A percentile compares a stretch with the other conserved stretches of the same genome.
Conservation (phyloP, 2,797 vertebrate species). For the Tapirus indicus region DNA sequence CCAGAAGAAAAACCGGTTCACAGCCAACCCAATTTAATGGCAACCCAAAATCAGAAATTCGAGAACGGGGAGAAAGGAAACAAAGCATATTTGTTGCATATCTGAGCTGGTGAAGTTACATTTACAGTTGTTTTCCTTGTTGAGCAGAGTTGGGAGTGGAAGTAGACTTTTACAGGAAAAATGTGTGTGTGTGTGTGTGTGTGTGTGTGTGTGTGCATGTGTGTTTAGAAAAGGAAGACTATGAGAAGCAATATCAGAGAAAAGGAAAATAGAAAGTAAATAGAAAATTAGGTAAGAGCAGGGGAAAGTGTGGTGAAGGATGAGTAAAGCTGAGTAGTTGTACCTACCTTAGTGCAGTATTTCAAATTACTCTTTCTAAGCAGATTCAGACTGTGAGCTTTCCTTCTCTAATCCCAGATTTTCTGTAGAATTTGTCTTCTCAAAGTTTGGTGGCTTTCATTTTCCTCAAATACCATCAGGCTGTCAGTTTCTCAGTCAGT, state of each 20-base stretch:
- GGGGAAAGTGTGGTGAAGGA: background rate
- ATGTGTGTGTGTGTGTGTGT: background rate
- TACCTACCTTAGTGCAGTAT: background rate
- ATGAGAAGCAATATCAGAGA: background rate
- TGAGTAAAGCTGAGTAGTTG: background rate
- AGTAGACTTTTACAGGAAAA: background rate
- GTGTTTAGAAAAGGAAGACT: background rate
- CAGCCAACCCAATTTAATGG: background rate
- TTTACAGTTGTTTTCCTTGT: background rate
- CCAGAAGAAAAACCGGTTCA: background rate
- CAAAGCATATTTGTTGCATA: background rate
- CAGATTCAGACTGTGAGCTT: constrained; percentile 42
- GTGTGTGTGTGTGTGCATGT: background rate
- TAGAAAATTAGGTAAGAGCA: background rate
- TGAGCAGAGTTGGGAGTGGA: background rate
- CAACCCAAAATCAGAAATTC: background rate
- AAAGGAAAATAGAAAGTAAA: background rate
- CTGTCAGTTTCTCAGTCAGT: background rate
- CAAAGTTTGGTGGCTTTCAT: background rate
- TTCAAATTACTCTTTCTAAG: constrained; percentile 20
- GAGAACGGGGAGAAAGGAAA: background rate
- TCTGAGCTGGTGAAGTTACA: background rate
- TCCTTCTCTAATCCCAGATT: background rate
- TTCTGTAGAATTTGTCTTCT: constrained; percentile 39
- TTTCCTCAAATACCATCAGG: background rate